phyloP scores from a whole-genome alignment of 2,797 vertebrate species.

The Urosaurus nigricauda region DNA sequence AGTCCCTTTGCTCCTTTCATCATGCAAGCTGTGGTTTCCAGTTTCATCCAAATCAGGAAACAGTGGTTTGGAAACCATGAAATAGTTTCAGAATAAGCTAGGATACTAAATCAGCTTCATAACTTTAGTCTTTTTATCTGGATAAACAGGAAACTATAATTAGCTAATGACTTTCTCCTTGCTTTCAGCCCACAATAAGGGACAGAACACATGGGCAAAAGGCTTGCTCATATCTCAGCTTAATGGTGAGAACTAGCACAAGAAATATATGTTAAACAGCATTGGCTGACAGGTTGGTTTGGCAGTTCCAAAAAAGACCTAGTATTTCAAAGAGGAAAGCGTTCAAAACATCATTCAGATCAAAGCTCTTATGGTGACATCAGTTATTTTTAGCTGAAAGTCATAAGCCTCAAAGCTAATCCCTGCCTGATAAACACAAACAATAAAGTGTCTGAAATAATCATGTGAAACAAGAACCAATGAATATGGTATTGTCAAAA shows the following conservation, averaged over 20 bases:
- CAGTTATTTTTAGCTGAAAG: slow-evolving; percentile 65
- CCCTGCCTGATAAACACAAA: slow-evolving; percentile 57
- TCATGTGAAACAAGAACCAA: slow-evolving; percentile 61
- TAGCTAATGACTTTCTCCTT: not conserved
- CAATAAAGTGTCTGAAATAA: slow-evolving; percentile 61
- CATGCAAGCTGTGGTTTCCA: not conserved
- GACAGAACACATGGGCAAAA: not conserved
- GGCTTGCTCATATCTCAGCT: not conserved
- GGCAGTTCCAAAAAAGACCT: not conserved
- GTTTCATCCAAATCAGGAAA: not conserved
- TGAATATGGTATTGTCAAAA: slow-evolving; percentile 43
- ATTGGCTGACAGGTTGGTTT: not conserved
- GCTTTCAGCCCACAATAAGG: not conserved
- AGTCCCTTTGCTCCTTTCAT: not conserved
- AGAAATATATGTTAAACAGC: slow-evolving; percentile 21
- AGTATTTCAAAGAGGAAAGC: not conserved
- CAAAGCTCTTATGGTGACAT: slow-evolving; percentile 39
- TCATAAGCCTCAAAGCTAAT: slow-evolving; percentile 63
- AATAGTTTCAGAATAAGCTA: not conserved
- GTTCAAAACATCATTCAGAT: not conserved
- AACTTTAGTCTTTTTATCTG: not conserved
- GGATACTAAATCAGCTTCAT: too few species aligned
- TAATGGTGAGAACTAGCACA: not conserved
- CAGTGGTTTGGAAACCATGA: too few species aligned
- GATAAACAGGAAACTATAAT: not conserved